Evolutionary conservation across 2,888 invertebrate genomes (phyloP), one percentile per base, ranked within the genome.

Genomic region (Adelphocoris suturalis): DNA sequence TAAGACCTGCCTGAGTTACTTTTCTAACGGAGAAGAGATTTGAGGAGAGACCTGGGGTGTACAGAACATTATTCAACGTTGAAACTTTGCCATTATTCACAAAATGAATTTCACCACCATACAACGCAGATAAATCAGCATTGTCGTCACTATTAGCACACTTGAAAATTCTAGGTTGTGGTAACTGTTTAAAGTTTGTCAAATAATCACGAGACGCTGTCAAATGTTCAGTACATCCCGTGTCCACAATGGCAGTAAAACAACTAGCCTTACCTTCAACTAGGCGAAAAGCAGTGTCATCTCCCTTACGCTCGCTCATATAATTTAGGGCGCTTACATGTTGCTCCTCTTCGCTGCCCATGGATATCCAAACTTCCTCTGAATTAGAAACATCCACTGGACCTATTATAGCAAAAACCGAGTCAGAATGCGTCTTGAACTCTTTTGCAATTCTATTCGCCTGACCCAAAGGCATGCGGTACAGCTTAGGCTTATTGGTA

Each of bases 391-490:
- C 14, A 27, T 28, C 9, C n/a, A n/a, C n/a, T n/a, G n/a, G n/a
- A n/a, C n/a, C n/a, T n/a, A n/a, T n/a, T n/a, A 80, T 46, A n/a
- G 80, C 80, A 16, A 80, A 80, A 1, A 80, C 46, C 11, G 80
- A 80, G 80, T 80, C 80, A 80, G 80, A 23, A 11, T 46, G 80
- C 2, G 80, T 2, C n/a, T 46, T 12, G 19, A 80, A 80, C 19
- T 46, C 12, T 12, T 46, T 7, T 2, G 46, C 28, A 1, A 80
- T 37, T 13, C 7, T 9, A 46, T 46, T 80, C 4, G 80, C 80
- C 46, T 80, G 80, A 37, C 80, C 80, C 80, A 80, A 4, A 14
- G 80, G 80, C 80, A 80, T 80, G 16, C 12, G 37, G 19, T 46
- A 80, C 5, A 80, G 14, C 46, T 80, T 80, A 11, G 80, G 46